A percentile compares a stretch with the other conserved stretches of the same genome.
Evolutionary conservation across 2,113 vertebrate species (phyloP).

Genomic region (Ophthalmolycus amberensis): DNA sequence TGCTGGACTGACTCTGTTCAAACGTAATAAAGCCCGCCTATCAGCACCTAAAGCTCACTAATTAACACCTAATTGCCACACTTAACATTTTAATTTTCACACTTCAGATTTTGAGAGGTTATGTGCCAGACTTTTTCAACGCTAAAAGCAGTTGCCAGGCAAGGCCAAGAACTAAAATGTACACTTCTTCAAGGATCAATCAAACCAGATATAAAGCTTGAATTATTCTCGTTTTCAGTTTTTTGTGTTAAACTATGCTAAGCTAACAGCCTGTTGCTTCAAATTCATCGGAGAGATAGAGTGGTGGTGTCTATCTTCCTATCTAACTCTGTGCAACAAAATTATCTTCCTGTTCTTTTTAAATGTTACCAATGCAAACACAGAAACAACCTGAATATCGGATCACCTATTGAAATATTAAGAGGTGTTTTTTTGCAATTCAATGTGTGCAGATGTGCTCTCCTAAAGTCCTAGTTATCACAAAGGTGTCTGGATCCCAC

Average conservation of each 20-base stretch:
- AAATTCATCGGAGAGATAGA: background rate
- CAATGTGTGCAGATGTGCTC: background rate
- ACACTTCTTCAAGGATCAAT: background rate
- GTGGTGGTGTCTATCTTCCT: background rate
- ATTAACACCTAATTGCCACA: background rate
- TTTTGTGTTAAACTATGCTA: background rate
- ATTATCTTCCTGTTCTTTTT: background rate
- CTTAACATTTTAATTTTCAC: background rate
- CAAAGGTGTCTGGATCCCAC: conserved; percentile 25
- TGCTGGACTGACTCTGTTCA: background rate
- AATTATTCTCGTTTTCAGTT: background rate
- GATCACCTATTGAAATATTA: background rate
- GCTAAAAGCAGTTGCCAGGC: background rate
- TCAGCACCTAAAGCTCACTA: background rate
- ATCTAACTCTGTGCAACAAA: background rate
- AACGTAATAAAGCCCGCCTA: background rate
- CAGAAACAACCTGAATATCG: background rate
- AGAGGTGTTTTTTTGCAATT: background rate
- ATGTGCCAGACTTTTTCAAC: background rate
- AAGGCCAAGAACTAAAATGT: background rate
- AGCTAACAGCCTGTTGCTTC: background rate
- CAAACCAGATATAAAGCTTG: background rate
- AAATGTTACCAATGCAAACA: background rate
- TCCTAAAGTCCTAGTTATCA: conserved; percentile 5
- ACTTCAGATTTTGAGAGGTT: background rate